Conservation (phyloP, 2,888 invertebrate species). For the Temnothorax rugatulus region DNA sequence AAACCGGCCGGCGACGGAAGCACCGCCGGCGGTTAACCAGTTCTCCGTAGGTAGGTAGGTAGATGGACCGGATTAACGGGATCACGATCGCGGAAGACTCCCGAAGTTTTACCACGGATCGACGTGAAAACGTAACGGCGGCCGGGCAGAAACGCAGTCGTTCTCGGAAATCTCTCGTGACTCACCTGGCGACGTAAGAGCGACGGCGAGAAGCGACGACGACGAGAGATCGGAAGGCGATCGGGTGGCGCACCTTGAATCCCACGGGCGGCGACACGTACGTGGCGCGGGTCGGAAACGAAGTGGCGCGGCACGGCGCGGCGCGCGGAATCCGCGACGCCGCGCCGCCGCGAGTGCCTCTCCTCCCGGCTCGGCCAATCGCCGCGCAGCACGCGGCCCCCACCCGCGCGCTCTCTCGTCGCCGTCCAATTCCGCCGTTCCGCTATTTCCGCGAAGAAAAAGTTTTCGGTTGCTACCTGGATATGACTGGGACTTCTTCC, state of each 20-base stretch:
- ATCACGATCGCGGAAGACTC: too few relatives aligned
- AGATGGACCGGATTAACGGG: too few relatives aligned
- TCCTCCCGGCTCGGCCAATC: slow-evolving; percentile 72
- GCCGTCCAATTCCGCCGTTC: slow-evolving; percentile 64
- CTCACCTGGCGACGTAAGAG: slow-evolving; percentile 19
- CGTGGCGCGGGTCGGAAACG: slow-evolving; percentile 79
- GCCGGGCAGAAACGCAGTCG: neutral
- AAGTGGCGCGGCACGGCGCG: slow-evolving; percentile 73
- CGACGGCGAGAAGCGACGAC: neutral
- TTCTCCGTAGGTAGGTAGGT: too few relatives aligned
- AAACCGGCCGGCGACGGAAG: too few relatives aligned
- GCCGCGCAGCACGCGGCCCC: slow-evolving; percentile 69
- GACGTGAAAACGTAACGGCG: neutral
- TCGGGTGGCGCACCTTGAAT: slow-evolving; percentile 63
- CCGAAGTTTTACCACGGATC: neutral
- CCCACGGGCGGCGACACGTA: slow-evolving; percentile 66
- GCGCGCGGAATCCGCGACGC: slow-evolving; percentile 75
- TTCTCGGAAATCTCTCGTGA: neutral
- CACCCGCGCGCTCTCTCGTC: slow-evolving; percentile 35
- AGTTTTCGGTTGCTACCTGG: slow-evolving; percentile 71
- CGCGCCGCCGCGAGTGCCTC: slow-evolving; percentile 67
- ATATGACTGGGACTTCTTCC: slow-evolving; percentile 28
- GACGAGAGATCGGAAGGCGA: slow-evolving; percentile 14
- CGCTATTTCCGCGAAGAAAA: slow-evolving; percentile 57
- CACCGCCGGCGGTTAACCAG: too few relatives aligned